Base-by-base conservation (phyloP, 2,888 invertebrate genomes). In the Strigamia crassipes region DNA sequence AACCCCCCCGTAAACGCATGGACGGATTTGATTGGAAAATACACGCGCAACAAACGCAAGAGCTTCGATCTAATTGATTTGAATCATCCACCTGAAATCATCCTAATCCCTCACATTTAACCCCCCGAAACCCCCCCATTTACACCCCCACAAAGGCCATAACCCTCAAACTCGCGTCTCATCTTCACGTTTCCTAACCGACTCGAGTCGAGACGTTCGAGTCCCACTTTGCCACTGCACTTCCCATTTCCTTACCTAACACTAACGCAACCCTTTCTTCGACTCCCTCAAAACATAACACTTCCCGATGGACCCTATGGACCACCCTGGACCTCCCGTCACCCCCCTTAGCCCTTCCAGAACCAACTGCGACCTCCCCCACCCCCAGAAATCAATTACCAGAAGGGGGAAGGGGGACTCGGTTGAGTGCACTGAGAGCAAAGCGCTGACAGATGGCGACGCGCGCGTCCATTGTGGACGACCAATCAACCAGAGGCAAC, bases 11-110 rank as follows among this genome's bases (percentile, higher is more conserved):
- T 21, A 18, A 56, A 56, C 56, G 56, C 56, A 56, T 56, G 56
- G 56, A 18, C 56, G 56, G 1, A 56, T 56, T 56, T 56, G 56
- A 56, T 56, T 56, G 56, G n/a, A 56, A 56, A 56, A 56, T 56
- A 18, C 56, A 21, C 8, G 56, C 18, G 18, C 18, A 56, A 15
- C 56, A 6, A 56, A 56, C 56, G n/a, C 56, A 56, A 56, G 18
- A 56, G 18, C n/a, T 56, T 56, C 56, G 56, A 56, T 56, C 56
- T 56, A 56, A 56, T 56, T 56, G 56, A 56, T 56, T 56, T 56
- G 56, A 56, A 56, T 56, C 56, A n/a, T 56, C 56, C 56, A 56
- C 56, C 56, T 56, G 56, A 56, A 56, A 56, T 56, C 56, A 56
- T 56, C 56, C 56, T 56, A 56, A 56, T 56, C 56, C 56, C 56